Evolutionary conservation across 2,797 vertebrate species (phyloP), one percentile per base, ranked within the genome.

Genomic region (Gila robusta): DNA sequence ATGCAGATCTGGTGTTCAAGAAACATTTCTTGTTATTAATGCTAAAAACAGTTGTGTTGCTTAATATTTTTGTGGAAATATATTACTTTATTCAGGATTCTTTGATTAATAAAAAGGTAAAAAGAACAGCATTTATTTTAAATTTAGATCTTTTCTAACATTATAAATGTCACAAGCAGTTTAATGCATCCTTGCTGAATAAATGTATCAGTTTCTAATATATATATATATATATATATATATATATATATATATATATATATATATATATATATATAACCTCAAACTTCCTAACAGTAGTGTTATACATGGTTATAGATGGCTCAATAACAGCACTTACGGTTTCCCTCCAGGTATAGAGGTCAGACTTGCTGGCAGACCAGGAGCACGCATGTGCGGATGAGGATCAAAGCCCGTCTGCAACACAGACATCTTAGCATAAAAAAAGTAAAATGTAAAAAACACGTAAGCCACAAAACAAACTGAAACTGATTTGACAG

Each of bases 301-400:
- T 32, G 21, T 56, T 23, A 39, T 69, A 56, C 21, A 54, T 14
- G 5, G 2, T 64, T 56, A n/a, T 54, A 56, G 28, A 28, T 47
- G 56, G 28, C 37, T 9, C 11, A 82, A 32, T 64, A 93, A 0
- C 52, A 83, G 54, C 21, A 92, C 98, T 96, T 93, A 99, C 98
- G 98, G 98, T 92, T 99, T 99, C 87, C 98, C 97, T 37, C 98
- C 98, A 0, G 98, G 97, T 90, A 99, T 99, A 88, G 98, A 97
- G 0, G 97, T 96, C 70, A 99, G 96, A 92, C 97, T 97, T 2
- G 97, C 94, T 56, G 98, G 96, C 82, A 99, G 95, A 56, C 97
- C 98, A 0, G 97, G 96, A 79, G 97, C 95, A 93, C 98, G 93
- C 98, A 99, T 98, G 93, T 96, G 96, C 1, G 97, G 96, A 83